A percentile compares a stretch with the other conserved stretches of the same genome.
Conservation (phyloP, 1,140 invertebrate genomes). For the Macrobrachium nipponense region DNA sequence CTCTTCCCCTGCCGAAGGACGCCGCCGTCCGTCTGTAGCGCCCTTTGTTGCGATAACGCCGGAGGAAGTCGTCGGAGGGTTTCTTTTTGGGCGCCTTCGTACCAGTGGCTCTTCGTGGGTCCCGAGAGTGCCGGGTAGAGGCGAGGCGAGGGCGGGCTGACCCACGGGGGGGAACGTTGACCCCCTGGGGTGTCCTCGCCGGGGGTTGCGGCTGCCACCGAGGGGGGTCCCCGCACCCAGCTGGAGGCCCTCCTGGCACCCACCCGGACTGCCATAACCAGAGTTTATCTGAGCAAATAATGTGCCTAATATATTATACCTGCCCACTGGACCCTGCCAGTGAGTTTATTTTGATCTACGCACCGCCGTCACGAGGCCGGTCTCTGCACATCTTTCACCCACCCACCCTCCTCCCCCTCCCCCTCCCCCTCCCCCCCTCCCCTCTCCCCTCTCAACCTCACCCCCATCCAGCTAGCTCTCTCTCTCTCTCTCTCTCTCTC, state of each 20-base stretch:
- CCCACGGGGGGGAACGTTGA: conserved; percentile 37
- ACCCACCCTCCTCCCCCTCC: background rate
- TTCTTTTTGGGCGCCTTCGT: background rate
- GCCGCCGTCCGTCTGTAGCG: background rate
- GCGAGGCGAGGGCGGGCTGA: conserved; percentile 27
- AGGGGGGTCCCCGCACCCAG: conserved; percentile 54
- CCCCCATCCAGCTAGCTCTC: background rate
- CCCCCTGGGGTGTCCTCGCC: conserved; percentile 42
- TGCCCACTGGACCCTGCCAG: conserved; percentile 57
- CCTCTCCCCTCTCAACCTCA: background rate
- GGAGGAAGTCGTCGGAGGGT: background rate
- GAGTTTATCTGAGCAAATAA: conserved; percentile 62
- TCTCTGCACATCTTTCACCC: conserved; percentile 41
- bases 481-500: background rate
- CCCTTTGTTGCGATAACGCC: background rate
- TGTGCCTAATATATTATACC: conserved; percentile 62
- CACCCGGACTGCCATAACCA: conserved; percentile 60
- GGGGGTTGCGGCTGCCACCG: conserved; percentile 47
- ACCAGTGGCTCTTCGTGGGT: conserved; percentile 22
- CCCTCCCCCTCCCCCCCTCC: background rate
- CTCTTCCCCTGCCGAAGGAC: background rate
- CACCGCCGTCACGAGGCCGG: conserved; percentile 43
- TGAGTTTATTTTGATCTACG: conserved; percentile 58
- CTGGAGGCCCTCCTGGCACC: conserved; percentile 56
- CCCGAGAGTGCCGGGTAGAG: conserved; percentile 40